Percentiles rank a stretch among this genome's conserved stretches.
Conservation (phyloP, 2,888 invertebrate species). For the Tinea semifulvella region DNA sequence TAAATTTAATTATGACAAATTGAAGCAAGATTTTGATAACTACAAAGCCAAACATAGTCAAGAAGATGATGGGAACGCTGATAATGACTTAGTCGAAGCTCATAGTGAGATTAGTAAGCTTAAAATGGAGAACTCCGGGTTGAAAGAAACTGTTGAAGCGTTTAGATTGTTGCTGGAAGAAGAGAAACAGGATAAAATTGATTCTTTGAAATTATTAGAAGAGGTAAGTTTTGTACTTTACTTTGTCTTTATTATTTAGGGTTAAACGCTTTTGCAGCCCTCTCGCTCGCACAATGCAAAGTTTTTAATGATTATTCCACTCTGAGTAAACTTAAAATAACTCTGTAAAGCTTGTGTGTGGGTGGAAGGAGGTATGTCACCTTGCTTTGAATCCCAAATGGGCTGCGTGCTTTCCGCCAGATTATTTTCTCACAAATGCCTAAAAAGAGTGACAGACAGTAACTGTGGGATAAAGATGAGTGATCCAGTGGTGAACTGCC, state of each 20-base stretch:
- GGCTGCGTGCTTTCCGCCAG: no score
- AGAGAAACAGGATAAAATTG: slow-evolving; percentile 70
- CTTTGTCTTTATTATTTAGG: no score
- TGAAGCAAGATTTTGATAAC: slow-evolving; percentile 74
- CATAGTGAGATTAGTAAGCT: slow-evolving; percentile 50
- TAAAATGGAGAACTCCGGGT: slow-evolving; percentile 68
- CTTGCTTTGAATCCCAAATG: no score
- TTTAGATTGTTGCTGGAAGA: slow-evolving; percentile 70
- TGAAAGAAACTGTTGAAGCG: slow-evolving; percentile 73
- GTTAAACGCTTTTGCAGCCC: no score
- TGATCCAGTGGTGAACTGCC: no score
- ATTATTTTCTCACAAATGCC: no score
- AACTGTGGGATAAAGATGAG: no score
- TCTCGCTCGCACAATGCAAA: no score
- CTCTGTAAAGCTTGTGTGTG: no score
- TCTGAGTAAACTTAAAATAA: slow-evolving; percentile 12
- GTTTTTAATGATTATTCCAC: not conserved
- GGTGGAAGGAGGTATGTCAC: no score
- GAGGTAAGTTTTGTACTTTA: slow-evolving; percentile 38
- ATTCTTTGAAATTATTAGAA: slow-evolving; percentile 64
- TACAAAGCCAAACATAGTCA: slow-evolving; percentile 56
- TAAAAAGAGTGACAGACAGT: no score
- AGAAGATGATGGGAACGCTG: slow-evolving; percentile 27
- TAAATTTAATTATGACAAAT: slow-evolving; percentile 69
- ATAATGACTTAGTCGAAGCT: slow-evolving; percentile 29